Evolutionary conservation across 1,140 invertebrate genomes (phyloP).

Genomic region (Zaprionus gabonicus): DNA sequence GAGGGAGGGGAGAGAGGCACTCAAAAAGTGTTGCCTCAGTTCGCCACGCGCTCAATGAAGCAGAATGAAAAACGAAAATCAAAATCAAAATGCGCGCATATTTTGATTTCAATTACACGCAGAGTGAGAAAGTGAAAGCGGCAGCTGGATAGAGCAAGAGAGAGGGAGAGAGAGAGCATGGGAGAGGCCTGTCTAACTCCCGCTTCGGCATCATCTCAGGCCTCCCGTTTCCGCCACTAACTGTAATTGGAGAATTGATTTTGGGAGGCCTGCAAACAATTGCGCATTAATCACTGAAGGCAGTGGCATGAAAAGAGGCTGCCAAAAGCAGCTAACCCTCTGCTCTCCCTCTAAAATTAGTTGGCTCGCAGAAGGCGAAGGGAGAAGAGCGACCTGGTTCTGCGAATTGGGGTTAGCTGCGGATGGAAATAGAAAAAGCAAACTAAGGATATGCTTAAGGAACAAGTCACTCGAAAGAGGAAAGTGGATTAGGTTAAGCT

Average conservation of each 20-base stretch:
- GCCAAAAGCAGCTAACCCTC: slow-evolving; percentile 23
- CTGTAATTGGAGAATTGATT: slow-evolving; percentile 69
- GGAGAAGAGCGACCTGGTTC: not conserved
- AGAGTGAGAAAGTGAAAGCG: slow-evolving; percentile 4
- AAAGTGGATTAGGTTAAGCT: not conserved
- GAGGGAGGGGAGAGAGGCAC: not conserved
- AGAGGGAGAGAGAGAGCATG: not conserved
- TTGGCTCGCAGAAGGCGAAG: not conserved
- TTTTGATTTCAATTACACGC: slow-evolving; percentile 51
- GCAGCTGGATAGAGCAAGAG: not conserved
- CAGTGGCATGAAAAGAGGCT: slow-evolving; percentile 24
- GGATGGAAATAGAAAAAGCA: not conserved
- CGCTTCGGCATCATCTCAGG: not conserved
- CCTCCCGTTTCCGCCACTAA: slow-evolving; percentile 18
- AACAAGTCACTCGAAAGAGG: slow-evolving; percentile 1
- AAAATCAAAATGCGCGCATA: slow-evolving; percentile 26
- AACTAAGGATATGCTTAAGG: not conserved
- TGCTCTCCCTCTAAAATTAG: not conserved
- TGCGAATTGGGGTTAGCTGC: not conserved
- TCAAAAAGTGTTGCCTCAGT: slow-evolving; percentile 53
- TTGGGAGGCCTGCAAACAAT: slow-evolving; percentile 71
- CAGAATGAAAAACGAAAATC: slow-evolving; percentile 33
- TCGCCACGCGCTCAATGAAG: slow-evolving; percentile 15
- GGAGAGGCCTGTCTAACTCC: slow-evolving; percentile 11
- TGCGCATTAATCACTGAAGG: slow-evolving; percentile 71